Percentiles rank a stretch among this genome's conserved stretches.
phyloP scores from a whole-genome alignment of 2,888 invertebrate genomes.

The Periphyllus acericola region DNA sequence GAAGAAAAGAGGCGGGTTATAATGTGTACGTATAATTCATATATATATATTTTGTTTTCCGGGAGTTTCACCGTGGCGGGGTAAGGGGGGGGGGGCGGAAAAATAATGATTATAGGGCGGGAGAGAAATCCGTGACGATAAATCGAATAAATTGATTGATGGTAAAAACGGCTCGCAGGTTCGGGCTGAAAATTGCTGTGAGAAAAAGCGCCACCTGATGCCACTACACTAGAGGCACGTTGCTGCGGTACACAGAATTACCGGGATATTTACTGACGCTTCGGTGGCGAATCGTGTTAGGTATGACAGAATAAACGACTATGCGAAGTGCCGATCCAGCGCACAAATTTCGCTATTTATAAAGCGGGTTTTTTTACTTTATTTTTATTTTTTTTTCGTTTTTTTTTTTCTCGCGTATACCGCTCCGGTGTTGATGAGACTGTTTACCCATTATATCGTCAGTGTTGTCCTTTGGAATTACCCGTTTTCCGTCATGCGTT shows the following conservation, averaged over 20 bases:
- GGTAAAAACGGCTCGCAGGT: slow-evolving; percentile 30
- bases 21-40: neutral
- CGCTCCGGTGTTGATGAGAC: neutral
- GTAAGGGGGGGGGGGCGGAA: neutral
- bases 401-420: neutral
- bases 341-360: neutral
- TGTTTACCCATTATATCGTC: too few relatives aligned
- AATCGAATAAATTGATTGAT: slow-evolving; percentile 62
- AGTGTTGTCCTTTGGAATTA: too few relatives aligned
- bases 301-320: slow-evolving; percentile 18
- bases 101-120: slow-evolving; percentile 48
- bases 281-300: neutral
- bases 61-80: neutral
- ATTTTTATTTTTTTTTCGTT: neutral
- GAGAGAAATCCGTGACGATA: slow-evolving; percentile 57
- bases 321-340: neutral
- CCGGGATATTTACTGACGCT: slow-evolving; percentile 36
- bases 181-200: slow-evolving; percentile 55
- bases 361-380: neutral
- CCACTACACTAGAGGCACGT: neutral
- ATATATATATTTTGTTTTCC: slow-evolving; percentile 27
- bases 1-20: neutral
- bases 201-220: slow-evolving; percentile 57
- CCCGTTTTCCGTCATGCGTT: neutral
- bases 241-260: slow-evolving; percentile 17